phyloP scores from a whole-genome alignment of 2,888 invertebrate genomes.

The Cheilosia vernalis region DNA sequence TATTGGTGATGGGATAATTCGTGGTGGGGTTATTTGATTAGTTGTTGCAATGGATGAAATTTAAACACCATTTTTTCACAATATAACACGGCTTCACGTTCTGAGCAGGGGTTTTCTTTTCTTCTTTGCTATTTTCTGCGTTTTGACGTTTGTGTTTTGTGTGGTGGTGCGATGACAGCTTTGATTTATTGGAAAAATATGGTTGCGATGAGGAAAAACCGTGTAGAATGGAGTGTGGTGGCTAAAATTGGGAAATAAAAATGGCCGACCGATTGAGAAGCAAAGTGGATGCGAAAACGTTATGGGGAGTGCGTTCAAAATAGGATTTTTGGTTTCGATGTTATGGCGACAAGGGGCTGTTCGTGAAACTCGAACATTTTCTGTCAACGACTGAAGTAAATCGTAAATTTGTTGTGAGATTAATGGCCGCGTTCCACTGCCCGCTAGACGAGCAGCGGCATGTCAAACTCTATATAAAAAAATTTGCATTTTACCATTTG shows the following conservation, averaged over 20 bases:
- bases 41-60: conserved; percentile 45
- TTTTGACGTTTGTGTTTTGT: conserved; percentile 67
- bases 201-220: conserved; percentile 15
- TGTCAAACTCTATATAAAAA: no score
- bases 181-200: conserved; percentile 58
- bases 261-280: conserved; percentile 24
- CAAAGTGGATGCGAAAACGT: conserved; percentile 56
- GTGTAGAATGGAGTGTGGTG: conserved; percentile 69
- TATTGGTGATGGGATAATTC: not conserved
- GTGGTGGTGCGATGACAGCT: conserved; percentile 48
- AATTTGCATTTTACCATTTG: no score
- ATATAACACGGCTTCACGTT: conserved; percentile 67
- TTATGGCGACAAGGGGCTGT: not conserved
- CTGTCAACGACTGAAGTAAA: no score
- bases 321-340: not conserved
- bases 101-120: conserved; percentile 46
- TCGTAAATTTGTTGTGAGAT: no score
- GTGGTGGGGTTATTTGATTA: conserved; percentile 38
- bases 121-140: conserved; percentile 34
- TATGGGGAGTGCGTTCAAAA: conserved; percentile 52
- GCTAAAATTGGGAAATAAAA: conserved; percentile 8
- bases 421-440: no score
- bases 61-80: conserved; percentile 71
- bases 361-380: not conserved
- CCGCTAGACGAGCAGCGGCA: no score